Percentiles rank a stretch among this genome's conserved stretches.
Evolutionary conservation across 2,113 vertebrate species (phyloP).

Genomic region (Cyprinodon tularosa): DNA sequence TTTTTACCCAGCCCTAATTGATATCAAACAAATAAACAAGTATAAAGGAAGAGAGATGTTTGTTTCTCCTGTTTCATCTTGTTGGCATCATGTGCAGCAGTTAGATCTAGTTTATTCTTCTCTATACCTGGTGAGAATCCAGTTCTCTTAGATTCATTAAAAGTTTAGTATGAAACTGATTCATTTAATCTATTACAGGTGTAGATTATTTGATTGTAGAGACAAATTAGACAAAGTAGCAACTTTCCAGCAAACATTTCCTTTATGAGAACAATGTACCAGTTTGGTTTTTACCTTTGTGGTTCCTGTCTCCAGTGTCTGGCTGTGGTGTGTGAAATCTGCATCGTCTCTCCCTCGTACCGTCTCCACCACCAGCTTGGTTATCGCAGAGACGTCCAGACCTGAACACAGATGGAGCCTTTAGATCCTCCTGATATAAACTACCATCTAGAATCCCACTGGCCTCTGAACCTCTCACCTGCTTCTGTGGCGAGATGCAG

Average conservation of each 20-base stretch:
- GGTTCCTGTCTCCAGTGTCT: slow-evolving; percentile 62
- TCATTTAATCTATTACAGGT: too few relatives aligned
- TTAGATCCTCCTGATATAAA: slow-evolving; percentile 12
- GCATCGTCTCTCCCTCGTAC: slow-evolving; percentile 83
- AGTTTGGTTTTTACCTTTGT: slow-evolving; percentile 48
- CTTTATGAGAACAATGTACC: background rate
- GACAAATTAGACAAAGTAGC: too few relatives aligned
- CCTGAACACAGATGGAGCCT: slow-evolving; percentile 38
- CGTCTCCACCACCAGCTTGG: slow-evolving; percentile 91
- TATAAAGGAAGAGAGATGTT: too few relatives aligned
- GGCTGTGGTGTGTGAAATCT: slow-evolving; percentile 59
- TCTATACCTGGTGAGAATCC: too few relatives aligned
- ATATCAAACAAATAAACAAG: too few relatives aligned
- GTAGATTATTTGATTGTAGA: too few relatives aligned
- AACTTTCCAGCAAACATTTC: background rate
- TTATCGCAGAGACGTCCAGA: slow-evolving; percentile 83
- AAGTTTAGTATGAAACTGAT: too few relatives aligned
- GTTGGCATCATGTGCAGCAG: too few relatives aligned
- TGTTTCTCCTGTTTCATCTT: too few relatives aligned
- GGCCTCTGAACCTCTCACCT: slow-evolving; percentile 75
- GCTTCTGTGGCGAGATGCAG: slow-evolving; percentile 90
- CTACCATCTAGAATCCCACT: background rate
- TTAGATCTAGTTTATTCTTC: too few relatives aligned
- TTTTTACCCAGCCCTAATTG: too few relatives aligned
- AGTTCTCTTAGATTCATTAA: too few relatives aligned